These are phyloP conservation scores for Chamaea fasciata DNA, from an alignment of 2,113 vertebrate species.

Conservation along the genomic window DNA sequence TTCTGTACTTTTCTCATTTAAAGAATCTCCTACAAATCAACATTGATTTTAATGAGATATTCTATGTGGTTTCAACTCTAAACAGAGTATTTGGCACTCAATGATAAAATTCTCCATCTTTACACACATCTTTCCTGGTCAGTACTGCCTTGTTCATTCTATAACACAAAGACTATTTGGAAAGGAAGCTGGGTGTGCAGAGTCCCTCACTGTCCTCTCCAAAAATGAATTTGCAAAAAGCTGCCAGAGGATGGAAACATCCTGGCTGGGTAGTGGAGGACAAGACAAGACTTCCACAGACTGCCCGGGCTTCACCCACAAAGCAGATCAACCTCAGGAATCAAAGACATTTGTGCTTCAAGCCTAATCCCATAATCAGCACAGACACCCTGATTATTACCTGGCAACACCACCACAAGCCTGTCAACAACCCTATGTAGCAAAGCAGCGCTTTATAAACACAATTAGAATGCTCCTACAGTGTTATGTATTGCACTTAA, in stretches of 20 bases:
- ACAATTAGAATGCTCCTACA: background rate
- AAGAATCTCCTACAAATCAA: background rate
- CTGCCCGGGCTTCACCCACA: background rate
- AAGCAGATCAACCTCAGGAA: background rate
- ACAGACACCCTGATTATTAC: background rate
- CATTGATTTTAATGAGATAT: background rate
- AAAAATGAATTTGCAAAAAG: background rate
- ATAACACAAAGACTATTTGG: background rate
- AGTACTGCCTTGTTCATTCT: background rate
- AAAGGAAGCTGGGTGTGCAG: background rate
- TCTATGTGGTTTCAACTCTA: background rate
- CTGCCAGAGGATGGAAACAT: background rate
- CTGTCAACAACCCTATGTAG: background rate
- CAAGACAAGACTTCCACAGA: background rate
- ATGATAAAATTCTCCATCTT: background rate
- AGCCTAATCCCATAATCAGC: background rate
- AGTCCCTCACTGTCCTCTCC: background rate
- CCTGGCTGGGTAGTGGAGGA: background rate
- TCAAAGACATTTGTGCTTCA: background rate
- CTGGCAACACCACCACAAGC: background rate
- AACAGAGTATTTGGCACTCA: background rate
- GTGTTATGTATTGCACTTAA: background rate
- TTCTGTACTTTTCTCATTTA: background rate
- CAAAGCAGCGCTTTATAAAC: background rate
- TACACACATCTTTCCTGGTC: background rate